Evolutionary conservation across 2,113 vertebrate genomes (phyloP).

Genomic region (Brachypodius melanocephalos): DNA sequence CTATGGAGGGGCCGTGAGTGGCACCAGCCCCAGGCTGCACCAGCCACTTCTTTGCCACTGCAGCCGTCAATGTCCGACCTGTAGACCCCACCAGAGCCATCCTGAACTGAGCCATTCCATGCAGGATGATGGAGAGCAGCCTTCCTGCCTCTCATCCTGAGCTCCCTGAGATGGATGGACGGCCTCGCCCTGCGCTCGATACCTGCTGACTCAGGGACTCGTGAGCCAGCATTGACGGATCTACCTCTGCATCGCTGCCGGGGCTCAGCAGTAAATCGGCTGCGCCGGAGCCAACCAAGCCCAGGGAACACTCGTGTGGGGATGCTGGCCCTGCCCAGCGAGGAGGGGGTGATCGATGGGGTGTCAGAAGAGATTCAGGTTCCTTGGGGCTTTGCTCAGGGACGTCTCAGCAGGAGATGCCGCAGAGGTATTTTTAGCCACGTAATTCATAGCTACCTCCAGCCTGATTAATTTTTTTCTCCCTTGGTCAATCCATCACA

Average conservation of each 20-base stretch:
- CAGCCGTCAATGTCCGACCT: fast-evolving
- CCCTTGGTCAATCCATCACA: background rate
- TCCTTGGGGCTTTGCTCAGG: background rate
- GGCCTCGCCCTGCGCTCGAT: background rate
- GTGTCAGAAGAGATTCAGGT: background rate
- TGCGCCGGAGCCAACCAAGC: background rate
- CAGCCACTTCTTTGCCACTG: fast-evolving
- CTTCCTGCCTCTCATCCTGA: background rate
- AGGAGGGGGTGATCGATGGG: background rate
- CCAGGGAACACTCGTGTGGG: background rate
- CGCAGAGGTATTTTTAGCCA: slow-evolving; percentile 20
- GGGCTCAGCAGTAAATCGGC: background rate
- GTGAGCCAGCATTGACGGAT: background rate
- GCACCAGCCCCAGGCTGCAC: background rate
- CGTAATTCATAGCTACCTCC: background rate
- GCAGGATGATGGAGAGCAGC: background rate
- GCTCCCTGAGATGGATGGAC: background rate
- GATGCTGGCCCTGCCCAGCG: background rate
- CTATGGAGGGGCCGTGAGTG: fast-evolving
- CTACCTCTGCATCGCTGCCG: background rate
- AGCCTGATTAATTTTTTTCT: background rate
- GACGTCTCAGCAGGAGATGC: background rate
- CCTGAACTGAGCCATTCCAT: fast-evolving
- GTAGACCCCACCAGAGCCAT: fast-evolving
- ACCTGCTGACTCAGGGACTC: slow-evolving; percentile 14